Percentiles rank a stretch among this genome's conserved stretches.
Conservation (phyloP, 30 jellyfish, hydroid and myxozoan species). For the Aurelia coerulea region DNA sequence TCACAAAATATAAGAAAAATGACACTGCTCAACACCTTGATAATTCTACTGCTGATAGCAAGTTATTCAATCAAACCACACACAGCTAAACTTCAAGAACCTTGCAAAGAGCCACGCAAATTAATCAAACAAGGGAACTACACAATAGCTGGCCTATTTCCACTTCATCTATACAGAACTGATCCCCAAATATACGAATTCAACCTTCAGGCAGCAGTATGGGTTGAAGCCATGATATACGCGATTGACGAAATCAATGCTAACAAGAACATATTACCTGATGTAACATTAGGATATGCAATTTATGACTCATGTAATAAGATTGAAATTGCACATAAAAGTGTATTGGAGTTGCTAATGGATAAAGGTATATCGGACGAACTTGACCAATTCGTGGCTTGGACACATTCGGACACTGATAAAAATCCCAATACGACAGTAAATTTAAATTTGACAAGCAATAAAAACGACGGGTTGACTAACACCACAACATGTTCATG, state of each 20-base stretch:
- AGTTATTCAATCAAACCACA: no score
- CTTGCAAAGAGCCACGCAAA: constrained; percentile 26
- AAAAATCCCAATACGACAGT: not conserved
- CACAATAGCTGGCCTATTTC: constrained; percentile 88
- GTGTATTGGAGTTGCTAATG: constrained; percentile 54
- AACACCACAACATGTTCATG: constrained; percentile 11
- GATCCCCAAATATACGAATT: constrained; percentile 27
- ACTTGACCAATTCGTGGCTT: not conserved
- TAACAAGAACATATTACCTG: constrained; percentile 19
- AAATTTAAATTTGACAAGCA: not conserved
- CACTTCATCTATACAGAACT: constrained; percentile 73
- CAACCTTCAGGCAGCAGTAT: constrained; percentile 63
- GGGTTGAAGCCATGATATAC: constrained; percentile 79
- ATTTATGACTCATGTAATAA: constrained; percentile 77
- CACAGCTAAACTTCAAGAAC: not conserved
- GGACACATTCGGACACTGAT: not conserved
- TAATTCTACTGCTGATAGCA: no score
- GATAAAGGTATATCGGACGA: not conserved
- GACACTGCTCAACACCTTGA: no score
- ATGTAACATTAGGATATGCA: constrained; percentile 58
- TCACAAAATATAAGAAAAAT: no score
- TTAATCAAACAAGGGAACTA: constrained; percentile 58
- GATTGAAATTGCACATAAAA: constrained; percentile 71
- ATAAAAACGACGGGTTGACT: not conserved
- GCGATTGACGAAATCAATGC: constrained; percentile 72